Percentiles rank a stretch among this genome's conserved stretches.
Conservation (phyloP, 2,113 vertebrate species). For the Hiodon tergisus region DNA sequence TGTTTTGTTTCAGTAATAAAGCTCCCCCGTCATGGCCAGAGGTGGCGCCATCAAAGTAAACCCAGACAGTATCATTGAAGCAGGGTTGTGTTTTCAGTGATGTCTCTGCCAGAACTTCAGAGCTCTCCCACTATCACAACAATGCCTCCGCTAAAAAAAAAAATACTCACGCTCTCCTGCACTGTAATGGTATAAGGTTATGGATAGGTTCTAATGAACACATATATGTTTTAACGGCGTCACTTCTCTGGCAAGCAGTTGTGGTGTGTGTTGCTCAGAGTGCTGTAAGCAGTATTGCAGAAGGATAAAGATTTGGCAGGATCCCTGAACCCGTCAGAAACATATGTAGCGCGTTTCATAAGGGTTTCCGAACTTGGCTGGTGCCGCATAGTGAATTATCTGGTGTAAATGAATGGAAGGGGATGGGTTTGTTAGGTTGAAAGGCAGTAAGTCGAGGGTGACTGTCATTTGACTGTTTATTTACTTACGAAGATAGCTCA, state of each 20-base stretch:
- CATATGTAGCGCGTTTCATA: slow-evolving; percentile 51
- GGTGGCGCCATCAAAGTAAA: slow-evolving; percentile 34
- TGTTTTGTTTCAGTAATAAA: slow-evolving; percentile 43
- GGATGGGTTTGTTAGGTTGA: slow-evolving; percentile 15
- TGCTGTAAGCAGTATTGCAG: slow-evolving; percentile 29
- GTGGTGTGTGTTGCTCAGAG: slow-evolving; percentile 18
- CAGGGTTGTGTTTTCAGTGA: slow-evolving; percentile 20
- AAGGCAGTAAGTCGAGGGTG: not conserved
- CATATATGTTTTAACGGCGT: not conserved
- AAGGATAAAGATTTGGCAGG: slow-evolving; percentile 40
- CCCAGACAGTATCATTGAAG: slow-evolving; percentile 17
- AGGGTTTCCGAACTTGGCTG: slow-evolving; percentile 49
- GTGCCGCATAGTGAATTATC: slow-evolving; percentile 54
- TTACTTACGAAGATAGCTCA: not conserved
- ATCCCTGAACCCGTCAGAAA: slow-evolving; percentile 44
- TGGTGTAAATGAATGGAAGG: slow-evolving; percentile 47
- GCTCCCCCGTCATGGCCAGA: slow-evolving; percentile 34
- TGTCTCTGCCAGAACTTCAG: slow-evolving; percentile 12
- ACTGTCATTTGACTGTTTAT: not conserved
- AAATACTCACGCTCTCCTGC: too few species aligned
- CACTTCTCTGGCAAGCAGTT: not conserved
- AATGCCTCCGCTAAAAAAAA: too few species aligned
- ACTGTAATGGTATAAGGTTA: slow-evolving; percentile 1
- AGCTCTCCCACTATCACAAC: not conserved
- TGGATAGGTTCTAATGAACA: not conserved